Evolutionary conservation across 2,113 vertebrate genomes (phyloP).

Genomic region (Cyprinodon brontotheroides): DNA sequence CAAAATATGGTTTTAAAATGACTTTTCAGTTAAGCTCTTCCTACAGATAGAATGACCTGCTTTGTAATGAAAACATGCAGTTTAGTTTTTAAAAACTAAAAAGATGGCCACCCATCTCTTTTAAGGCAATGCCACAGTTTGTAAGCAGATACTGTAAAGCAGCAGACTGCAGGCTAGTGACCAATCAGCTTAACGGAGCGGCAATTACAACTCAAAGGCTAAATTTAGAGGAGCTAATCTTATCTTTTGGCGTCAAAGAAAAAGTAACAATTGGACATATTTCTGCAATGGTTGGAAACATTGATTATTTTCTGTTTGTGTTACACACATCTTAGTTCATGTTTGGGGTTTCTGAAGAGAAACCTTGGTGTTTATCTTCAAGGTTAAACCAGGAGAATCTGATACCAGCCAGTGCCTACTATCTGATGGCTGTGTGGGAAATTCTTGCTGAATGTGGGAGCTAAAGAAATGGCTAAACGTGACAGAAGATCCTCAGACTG

Average conservation of each 20-base stretch:
- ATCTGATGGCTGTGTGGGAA: background rate
- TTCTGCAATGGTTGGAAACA: background rate
- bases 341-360: background rate
- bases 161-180: background rate
- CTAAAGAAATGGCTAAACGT: constrained; percentile 19
- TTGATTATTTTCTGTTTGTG: background rate
- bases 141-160: background rate
- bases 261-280: background rate
- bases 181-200: background rate
- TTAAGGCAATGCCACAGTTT: background rate
- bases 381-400: background rate
- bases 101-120: too few relatives aligned
- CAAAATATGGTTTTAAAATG: too few relatives aligned
- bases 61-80: too few relatives aligned
- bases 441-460: background rate
- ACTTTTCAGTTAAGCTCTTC: too few relatives aligned
- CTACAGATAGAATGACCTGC: too few relatives aligned
- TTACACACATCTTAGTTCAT: background rate
- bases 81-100: too few relatives aligned
- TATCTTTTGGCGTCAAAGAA: background rate
- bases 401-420: background rate
- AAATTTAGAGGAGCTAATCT: background rate
- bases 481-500: constrained; percentile 2
- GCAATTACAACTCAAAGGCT: background rate
- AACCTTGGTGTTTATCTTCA: background rate